Evolutionary conservation across 2,113 vertebrate genomes (phyloP).

Genomic region (Hypomesus transpacificus): DNA sequence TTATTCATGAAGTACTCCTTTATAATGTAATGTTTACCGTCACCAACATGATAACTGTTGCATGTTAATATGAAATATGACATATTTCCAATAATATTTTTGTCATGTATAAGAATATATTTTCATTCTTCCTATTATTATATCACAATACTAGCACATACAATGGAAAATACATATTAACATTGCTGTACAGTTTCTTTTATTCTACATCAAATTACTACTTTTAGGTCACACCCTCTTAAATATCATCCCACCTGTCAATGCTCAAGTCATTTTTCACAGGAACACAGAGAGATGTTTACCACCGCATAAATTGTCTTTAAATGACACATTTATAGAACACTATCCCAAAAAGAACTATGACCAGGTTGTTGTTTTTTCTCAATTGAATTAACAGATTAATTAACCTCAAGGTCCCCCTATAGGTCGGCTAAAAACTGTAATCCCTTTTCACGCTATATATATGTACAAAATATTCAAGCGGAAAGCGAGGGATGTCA

Average conservation of each 20-base stretch:
- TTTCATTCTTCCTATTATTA: too few species aligned
- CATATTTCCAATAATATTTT: too few species aligned
- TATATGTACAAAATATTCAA: constrained; percentile 37
- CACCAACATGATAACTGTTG: too few species aligned
- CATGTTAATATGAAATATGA: too few species aligned
- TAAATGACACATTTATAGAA: neutral
- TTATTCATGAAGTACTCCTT: too few species aligned
- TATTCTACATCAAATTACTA: neutral
- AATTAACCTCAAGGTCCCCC: constrained; percentile 61
- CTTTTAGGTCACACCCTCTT: neutral
- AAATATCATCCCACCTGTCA: neutral
- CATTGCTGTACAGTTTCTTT: too few species aligned
- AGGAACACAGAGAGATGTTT: neutral
- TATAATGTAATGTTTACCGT: too few species aligned
- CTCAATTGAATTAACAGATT: constrained; percentile 59
- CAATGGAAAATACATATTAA: too few species aligned
- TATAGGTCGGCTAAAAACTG: constrained; percentile 62
- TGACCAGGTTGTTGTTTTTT: constrained; percentile 44
- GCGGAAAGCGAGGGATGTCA: constrained; percentile 42
- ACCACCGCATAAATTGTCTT: neutral
- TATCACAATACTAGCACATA: too few species aligned
- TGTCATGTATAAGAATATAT: too few species aligned
- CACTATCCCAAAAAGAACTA: neutral
- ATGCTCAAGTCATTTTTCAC: constrained; percentile 7
- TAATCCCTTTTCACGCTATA: constrained; percentile 67